phyloP scores from a whole-genome alignment of 2,113 vertebrate species.

The Passer montanus region DNA sequence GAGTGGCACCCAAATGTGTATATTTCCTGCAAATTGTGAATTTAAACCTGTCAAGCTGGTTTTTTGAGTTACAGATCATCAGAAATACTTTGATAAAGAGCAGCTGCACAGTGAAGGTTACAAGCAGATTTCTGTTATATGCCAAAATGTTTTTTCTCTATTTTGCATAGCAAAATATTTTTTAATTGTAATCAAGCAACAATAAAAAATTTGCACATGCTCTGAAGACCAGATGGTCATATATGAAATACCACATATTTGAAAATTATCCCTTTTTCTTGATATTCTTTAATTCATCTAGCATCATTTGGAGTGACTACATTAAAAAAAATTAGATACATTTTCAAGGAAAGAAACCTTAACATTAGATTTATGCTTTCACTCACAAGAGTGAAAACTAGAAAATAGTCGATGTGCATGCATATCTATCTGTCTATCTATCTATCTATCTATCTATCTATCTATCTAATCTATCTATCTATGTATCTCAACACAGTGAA shows the following conservation, averaged over 20 bases:
- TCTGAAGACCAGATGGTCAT: neutral
- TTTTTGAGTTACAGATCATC: slow-evolving; percentile 9
- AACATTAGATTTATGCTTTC: neutral
- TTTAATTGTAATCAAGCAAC: neutral
- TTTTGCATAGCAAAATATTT: neutral
- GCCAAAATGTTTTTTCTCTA: neutral
- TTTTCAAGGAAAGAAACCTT: neutral
- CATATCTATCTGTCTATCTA: neutral
- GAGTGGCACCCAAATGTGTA: neutral
- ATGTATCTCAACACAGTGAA: neutral
- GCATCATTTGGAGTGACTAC: neutral
- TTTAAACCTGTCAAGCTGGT: slow-evolving; percentile 3
- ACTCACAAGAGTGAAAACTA: neutral
- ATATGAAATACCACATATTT: neutral
- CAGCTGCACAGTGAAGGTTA: neutral
- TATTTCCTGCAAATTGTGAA: neutral
- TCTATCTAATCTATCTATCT: neutral
- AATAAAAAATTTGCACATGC: neutral
- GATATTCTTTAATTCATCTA: neutral
- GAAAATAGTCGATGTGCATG: neutral
- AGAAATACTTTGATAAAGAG: neutral
- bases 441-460: too few relatives aligned
- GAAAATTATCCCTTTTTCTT: neutral
- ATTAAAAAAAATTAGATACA: neutral
- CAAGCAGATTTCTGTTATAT: neutral